These are phyloP conservation scores for Argentina silus DNA, from an alignment of 2,797 vertebrate genomes.

Conservation along the genomic window DNA sequence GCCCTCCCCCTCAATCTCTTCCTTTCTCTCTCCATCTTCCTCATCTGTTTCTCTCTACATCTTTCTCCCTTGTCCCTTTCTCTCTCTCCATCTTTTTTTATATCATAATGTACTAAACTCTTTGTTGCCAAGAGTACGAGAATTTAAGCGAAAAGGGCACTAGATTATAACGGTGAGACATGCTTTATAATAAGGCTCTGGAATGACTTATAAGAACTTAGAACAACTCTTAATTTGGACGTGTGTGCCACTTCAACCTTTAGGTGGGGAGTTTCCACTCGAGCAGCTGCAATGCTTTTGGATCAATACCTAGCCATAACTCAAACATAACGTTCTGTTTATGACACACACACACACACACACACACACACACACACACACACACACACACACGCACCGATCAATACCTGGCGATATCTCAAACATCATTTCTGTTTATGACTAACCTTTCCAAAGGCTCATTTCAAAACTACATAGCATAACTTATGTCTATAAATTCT, in stretches of 20 bases:
- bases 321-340: conserved; percentile 66
- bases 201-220: conserved; percentile 60
- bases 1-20: not conserved
- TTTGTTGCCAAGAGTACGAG: too few species aligned
- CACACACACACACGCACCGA: conserved; percentile 43
- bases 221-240: conserved; percentile 60
- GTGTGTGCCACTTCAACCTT: conserved; percentile 69
- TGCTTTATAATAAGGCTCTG: not conserved
- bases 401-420: conserved; percentile 77
- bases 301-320: conserved; percentile 72
- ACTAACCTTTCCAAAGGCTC: conserved; percentile 65
- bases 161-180: not conserved
- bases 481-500: conserved; percentile 62
- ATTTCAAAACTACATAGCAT: conserved; percentile 63
- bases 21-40: conserved; percentile 10
- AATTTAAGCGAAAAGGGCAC: not conserved
- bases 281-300: conserved; percentile 63
- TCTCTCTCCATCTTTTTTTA: too few species aligned
- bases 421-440: conserved; percentile 70
- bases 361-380: conserved; percentile 3
- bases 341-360: conserved; percentile 27
- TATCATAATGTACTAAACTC: too few species aligned
- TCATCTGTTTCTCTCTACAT: not conserved
- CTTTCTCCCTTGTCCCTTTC: too few species aligned
- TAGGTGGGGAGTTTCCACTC: conserved; percentile 65